Evolutionary conservation across 2,113 vertebrate genomes (phyloP), one percentile per base, ranked within the genome.

Genomic region (Lontra canadensis): DNA sequence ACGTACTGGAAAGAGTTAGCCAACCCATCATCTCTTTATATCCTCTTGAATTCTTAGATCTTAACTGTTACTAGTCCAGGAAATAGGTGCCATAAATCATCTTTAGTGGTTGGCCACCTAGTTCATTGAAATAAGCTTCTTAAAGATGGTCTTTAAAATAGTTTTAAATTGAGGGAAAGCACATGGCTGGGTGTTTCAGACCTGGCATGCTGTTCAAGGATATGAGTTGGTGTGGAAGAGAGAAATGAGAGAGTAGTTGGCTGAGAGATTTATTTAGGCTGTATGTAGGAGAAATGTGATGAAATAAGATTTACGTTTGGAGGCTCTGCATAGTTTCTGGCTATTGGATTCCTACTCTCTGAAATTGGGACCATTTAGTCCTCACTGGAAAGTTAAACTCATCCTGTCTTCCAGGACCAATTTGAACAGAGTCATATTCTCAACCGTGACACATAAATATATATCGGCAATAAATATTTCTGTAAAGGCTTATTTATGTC

Each of bases 1-100:
- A 26, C 67, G 36, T 67, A 18, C 57, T 90, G 76, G 76, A 63
- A 92, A 73, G 44, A 97, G 95, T 85, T 94, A 94, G 85, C 59
- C 71, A 93, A 82, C 44, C 23, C 88, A 88, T 91, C 44, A 74
- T 81, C 74, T 93, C 84, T 93, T 96, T 88, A 96, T 90, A 47
- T 65, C 90, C 69, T 92, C 78, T 96, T 97, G 96, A 96, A 95
- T 98, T 96, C 85, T 88, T 93, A 69, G 78, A 93, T 79, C 55
- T 81, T 82, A 94, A 96, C 92, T 85, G 86, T 85, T 90, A 88
- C 92, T 85, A 95, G 95, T 94, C 49, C 44, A 96, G 81, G 93
- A 86, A 94, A 94, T 91, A 91, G 63, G 57, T 82, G 67, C 36
- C 39, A 63, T 96, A 96, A 95, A 96, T 98, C 95, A 96, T 65